A percentile compares a stretch with the other conserved stretches of the same genome.
These are phyloP conservation scores for Dendrocopos noguchii DNA, from an alignment of 2,113 vertebrate genomes.

Conservation along the genomic window DNA sequence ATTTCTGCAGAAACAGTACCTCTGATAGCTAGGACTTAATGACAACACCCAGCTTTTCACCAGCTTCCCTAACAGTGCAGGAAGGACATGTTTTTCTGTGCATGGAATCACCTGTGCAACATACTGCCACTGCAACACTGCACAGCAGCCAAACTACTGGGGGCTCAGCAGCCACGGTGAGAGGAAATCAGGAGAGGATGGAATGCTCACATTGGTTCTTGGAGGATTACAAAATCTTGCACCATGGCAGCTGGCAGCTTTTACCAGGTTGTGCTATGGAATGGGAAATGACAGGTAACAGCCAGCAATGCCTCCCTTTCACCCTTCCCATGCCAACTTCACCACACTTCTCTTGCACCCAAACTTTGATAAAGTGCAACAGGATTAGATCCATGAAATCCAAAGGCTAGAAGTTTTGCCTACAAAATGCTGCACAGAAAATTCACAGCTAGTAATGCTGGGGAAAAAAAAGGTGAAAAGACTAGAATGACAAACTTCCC, in stretches of 20 bases:
- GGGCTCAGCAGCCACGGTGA: fast-evolving
- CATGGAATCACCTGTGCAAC: neutral
- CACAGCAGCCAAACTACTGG: neutral
- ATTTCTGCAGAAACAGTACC: neutral
- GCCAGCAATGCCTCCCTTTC: neutral
- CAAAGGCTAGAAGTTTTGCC: neutral
- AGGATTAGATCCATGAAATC: neutral
- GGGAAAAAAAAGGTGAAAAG: neutral
- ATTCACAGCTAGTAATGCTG: neutral
- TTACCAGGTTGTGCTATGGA: neutral
- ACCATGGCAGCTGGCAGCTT: neutral
- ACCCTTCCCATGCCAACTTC: neutral
- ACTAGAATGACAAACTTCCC: neutral
- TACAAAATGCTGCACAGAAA: neutral
- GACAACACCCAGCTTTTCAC: neutral
- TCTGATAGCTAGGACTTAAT: neutral
- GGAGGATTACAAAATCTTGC: neutral
- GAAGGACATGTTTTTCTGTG: neutral
- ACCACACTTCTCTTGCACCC: neutral
- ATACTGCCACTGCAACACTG: neutral
- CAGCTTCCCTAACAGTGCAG: neutral
- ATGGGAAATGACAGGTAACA: neutral
- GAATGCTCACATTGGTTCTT: neutral
- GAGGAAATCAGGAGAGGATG: neutral
- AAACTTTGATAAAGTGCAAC: neutral